Evolutionary conservation across 2,113 vertebrate species (phyloP), one percentile per base, ranked within the genome.

Genomic region (Taxidea taxus): DNA sequence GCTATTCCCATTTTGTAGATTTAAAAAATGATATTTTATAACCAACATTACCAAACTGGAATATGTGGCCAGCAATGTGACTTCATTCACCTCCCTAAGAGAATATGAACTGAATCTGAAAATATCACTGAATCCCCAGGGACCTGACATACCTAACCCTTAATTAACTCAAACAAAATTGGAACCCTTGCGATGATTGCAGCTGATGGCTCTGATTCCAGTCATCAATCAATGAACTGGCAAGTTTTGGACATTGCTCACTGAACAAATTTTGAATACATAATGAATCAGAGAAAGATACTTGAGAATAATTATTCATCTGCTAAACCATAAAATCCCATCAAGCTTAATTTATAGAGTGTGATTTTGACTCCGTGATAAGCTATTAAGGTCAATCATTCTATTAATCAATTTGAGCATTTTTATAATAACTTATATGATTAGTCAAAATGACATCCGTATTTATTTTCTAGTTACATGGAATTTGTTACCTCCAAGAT

Each of bases 321-420:
- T 92, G 7, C 62, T 47, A 86, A 34, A 39, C 66, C 66, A 90
- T 70, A 82, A 91, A 96, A 82, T 44, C 16, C 21, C 58, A 95
- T 77, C 34, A 96, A 83, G 29, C 31, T 54, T 93, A 93, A 97
- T 90, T 58, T 86, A 86, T 1, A 54, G 5, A 51, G 13, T 29
- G 3, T 81, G 81, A 82, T 95, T 97, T 83, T 87, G 54, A 82
- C 11, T 80, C 83, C 37, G 14, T 75, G 70, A 66, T 68, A 90
- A 86, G 74, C 42, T 96, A 70, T 87, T 95, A 94, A 72, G 29
- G 23, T 75, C 54, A 84, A 90, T 87, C 66, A 93, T 94, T 58
- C 68, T 90, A 81, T 84, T 97, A 94, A 64, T 20, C 56, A 92
- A 74, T 95, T 91, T 84, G 62, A 91, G 47, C 14, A 92, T 64